These are phyloP conservation scores for Ephialtes manifestator DNA, from an alignment of 2,888 invertebrate species.

Conservation along the genomic window DNA sequence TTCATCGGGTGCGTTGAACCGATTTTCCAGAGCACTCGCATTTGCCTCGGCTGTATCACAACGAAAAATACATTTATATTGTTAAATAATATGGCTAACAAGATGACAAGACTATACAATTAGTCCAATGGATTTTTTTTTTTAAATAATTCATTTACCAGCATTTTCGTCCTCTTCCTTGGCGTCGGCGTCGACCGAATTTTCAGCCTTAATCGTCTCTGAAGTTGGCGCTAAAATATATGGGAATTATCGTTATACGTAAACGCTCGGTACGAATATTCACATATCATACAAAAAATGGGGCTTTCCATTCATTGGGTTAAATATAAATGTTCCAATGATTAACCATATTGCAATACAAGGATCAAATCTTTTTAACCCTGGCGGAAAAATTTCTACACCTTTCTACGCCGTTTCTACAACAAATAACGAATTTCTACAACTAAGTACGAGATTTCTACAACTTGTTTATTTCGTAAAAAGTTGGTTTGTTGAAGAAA, in stretches of 20 bases:
- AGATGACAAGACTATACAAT: not conserved
- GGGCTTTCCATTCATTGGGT: too few species aligned
- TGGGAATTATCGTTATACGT: not conserved
- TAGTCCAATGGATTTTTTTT: not conserved
- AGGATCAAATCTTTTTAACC: too few species aligned
- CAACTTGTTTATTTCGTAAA: too few species aligned
- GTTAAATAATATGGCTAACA: not conserved
- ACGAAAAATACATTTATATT: slow-evolving; percentile 17
- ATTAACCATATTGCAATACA: too few species aligned
- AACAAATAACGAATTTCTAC: too few species aligned
- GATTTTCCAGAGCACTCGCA: slow-evolving; percentile 35
- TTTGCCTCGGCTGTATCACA: slow-evolving; percentile 1
- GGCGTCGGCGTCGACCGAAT: slow-evolving; percentile 33
- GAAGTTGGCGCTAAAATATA: slow-evolving; percentile 56
- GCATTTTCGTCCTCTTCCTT: slow-evolving; percentile 40
- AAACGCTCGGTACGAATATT: too few species aligned
- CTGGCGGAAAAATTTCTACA: too few species aligned
- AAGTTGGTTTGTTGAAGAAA: too few species aligned
- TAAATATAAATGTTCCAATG: too few species aligned
- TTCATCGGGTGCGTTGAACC: slow-evolving; percentile 42
- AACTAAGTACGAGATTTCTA: too few species aligned
- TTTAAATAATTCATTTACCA: slow-evolving; percentile 48
- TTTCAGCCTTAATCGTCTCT: slow-evolving; percentile 24
- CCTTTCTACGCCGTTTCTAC: too few species aligned
- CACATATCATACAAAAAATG: too few species aligned